Evolutionary conservation across 1,140 invertebrate species (phyloP), one percentile per base, ranked within the genome.

Genomic region (Temnothorax nylanderi): DNA sequence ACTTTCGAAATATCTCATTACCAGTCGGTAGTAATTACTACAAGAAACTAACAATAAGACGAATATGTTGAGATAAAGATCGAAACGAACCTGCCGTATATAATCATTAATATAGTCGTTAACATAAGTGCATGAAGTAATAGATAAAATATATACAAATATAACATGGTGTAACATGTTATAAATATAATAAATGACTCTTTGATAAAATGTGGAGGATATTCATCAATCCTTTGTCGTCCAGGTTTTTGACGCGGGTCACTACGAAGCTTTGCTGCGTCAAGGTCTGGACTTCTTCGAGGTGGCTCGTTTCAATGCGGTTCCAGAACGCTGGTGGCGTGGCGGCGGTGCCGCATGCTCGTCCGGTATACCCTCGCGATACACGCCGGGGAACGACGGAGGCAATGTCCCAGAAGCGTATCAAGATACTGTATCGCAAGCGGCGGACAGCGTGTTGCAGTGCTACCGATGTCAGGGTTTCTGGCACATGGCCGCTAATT

Each of bases 401-500:
- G 67, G 44, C n/a, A 87, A 91, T 49, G 54, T 76, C 7, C 44
- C 58, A 13, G 89, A 92, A 54, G 62, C 56, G 16, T 85, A 86
- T 11, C 65, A 49, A 13, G 41, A 47, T 8, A 91, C 86, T 16
- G 18, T n/a, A 11, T 74, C 82, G 26, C 92, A 92, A 67, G 76
- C 91, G 0, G 64, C 81, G 1, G 95, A 96, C 34, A 90, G 92
- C 0, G 94, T 96, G 0, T 72, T 96, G 6, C 95, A 96, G 51
- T 96, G 95, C 67, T 96, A 95, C 60, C 92, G 95, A 0, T 96
- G 96, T 78, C 96, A 96, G 91, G 95, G 96, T 11, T 96, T 96
- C 82, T 96, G 96, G 96, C 96, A 96, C 82, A 94, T 96, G 1
- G 96, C 96, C 1, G 95, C 95, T 2, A 95, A 96, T 74, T 96